Conservation (phyloP, 2,888 invertebrate species). For the Acholoe squamosa region DNA sequence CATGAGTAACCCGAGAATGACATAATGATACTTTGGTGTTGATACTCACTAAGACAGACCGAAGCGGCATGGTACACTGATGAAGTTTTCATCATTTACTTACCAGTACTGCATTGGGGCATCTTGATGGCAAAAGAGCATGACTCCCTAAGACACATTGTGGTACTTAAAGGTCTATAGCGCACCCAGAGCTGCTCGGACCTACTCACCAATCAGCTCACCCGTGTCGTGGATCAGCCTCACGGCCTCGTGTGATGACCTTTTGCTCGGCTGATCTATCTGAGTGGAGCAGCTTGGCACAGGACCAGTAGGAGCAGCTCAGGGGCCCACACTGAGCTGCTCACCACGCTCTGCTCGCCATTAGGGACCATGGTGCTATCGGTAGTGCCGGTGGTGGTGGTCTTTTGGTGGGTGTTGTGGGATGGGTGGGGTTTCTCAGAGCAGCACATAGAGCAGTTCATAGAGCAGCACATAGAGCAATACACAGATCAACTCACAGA, state of each 20-base stretch:
- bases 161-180: not conserved
- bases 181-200: not conserved
- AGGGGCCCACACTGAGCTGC: not conserved
- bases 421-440: no score
- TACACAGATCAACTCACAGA: no score
- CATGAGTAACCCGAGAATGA: no score
- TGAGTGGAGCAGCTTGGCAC: not conserved
- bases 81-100: no score
- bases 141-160: no score
- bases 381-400: not conserved
- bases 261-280: slow-evolving; percentile 21
- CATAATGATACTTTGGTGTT: no score
- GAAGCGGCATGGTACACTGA: no score
- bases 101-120: not conserved
- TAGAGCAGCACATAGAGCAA: no score
- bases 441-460: no score
- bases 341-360: not conserved
- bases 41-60: no score
- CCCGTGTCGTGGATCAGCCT: not conserved
- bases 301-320: no score
- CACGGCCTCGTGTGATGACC: not conserved
- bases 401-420: not conserved
- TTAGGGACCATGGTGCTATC: not conserved
- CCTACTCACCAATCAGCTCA: not conserved
- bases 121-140: not conserved